Base-by-base conservation (phyloP, 2,888 invertebrate species). In the Maniola hyperantus region DNA sequence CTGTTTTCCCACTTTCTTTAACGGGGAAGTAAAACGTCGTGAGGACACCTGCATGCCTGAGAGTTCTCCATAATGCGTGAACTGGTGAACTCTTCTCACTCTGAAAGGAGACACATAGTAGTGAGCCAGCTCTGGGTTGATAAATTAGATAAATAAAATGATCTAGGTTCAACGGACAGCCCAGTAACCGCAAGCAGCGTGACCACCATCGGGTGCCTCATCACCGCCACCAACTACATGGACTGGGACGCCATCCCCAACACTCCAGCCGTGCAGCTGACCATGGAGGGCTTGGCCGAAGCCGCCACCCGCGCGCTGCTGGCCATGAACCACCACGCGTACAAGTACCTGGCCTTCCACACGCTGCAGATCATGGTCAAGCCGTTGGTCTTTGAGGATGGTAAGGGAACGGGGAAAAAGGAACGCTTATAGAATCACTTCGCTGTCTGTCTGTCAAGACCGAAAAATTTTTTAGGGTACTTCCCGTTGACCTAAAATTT, bases 351-450 rank as follows among this genome's bases (percentile, higher is more conserved):
- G 13, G 87, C 87, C 39, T 74, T 78, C 72, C 42, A 48, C 34
- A 67, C 78, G 66, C 76, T 87, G 55, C 50, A 13, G 0, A 66
- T 71, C 2, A 54, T 86, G n/a, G 75, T 76, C 7, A 67, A 73
- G 48, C 77, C 81, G 18, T 75, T 83, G 18, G 81, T 85, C 13
- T 64, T 77, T 36, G 77, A 77, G 2, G 87, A 87, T 66, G 84
- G 87, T 87, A 13, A 71, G 79, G 0, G 5, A 26, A 20, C 18
- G 5, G 4, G 26, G 26, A 26, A 26, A 26, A 26, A 26, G 4
- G 4, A 26, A 26, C 1, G 0, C 5, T 13, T 42, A 1, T 13
- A 5, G 5, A 4, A 26, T 26, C 26, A 26, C 26, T 1, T 26
- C 4, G 26, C 4, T 26, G 4, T 4, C 2, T 26, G 26, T 26